A percentile compares a stretch with the other conserved stretches of the same genome.
phyloP scores from a whole-genome alignment of 2,113 vertebrate species.

The Lycaon pictus region DNA sequence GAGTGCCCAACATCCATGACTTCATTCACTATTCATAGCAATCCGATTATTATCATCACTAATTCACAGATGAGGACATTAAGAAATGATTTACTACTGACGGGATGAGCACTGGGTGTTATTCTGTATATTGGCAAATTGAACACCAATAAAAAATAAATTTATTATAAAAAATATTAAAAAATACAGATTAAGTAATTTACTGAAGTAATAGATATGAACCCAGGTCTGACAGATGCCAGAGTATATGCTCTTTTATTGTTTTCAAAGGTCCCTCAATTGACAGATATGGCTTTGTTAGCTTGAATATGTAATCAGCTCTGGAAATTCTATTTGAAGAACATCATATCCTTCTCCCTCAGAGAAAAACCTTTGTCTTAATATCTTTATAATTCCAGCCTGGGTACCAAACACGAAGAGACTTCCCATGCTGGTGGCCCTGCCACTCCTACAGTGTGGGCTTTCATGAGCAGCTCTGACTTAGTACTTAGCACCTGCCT shows the following conservation, averaged over 20 bases:
- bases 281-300: neutral
- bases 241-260: neutral
- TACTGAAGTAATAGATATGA: neutral
- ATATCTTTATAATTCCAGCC: neutral
- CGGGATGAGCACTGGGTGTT: no score
- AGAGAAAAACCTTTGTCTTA: neutral
- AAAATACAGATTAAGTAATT: neutral
- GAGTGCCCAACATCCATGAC: neutral
- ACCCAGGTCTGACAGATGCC: neutral
- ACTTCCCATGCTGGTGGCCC: neutral
- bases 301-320: neutral
- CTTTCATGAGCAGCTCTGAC: neutral
- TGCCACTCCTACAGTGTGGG: neutral
- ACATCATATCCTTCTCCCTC: neutral
- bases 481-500: neutral
- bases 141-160: no score
- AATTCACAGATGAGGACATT: neutral
- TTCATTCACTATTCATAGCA: neutral
- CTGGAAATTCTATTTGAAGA: neutral
- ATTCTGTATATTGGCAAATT: no score
- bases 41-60: neutral
- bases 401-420: neutral
- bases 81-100: neutral
- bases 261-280: neutral
- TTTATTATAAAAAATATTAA: neutral